These are phyloP conservation scores for Macaca fascicularis DNA, from an alignment of 2,113 vertebrate genomes.

Conservation along the genomic window T2T-MFA8v1.1 NC_088380.1:90294501-90295000, in stretches of 20 bases:
- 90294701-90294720: not conserved
- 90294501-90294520: not conserved
- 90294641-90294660: not conserved
- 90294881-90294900: conserved; percentile 10
- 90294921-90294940: not conserved
- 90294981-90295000: not conserved
- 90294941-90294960: not conserved
- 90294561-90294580: not conserved
- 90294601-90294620: not conserved
- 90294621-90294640: not conserved
- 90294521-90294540: not conserved
- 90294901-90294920: not conserved
- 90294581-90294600: not conserved
- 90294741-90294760: not conserved
- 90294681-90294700: not conserved
- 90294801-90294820: not conserved
- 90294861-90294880: not conserved
- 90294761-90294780: not conserved
- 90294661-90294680: not conserved
- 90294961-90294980: not conserved
- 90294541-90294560: not conserved
- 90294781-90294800: not conserved
- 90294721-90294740: not conserved
- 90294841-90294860: not conserved
- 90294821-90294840: not conserved